These are phyloP conservation scores for Harpagoxenus sublaevis DNA, from an alignment of 2,888 invertebrate genomes.

Conservation along the genomic window DNA sequence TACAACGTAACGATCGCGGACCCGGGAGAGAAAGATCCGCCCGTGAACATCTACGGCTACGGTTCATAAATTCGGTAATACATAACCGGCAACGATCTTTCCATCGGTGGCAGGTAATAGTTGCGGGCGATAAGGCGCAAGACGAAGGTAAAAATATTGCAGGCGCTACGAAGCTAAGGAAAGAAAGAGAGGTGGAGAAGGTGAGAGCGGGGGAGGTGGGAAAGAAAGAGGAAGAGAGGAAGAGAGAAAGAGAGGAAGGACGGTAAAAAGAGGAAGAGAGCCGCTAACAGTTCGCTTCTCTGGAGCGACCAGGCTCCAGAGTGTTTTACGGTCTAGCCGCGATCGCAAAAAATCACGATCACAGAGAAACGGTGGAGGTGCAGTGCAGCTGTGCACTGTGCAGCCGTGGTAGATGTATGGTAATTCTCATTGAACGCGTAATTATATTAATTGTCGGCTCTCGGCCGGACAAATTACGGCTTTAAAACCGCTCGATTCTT, in stretches of 20 bases:
- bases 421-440: conserved; percentile 76
- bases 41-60: conserved; percentile 23
- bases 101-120: conserved; percentile 62
- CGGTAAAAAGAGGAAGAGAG: conserved; percentile 35
- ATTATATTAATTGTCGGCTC: conserved; percentile 80
- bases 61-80: conserved; percentile 56
- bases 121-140: conserved; percentile 48
- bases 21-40: conserved; percentile 26
- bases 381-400: conserved; percentile 45
- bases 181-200: conserved; percentile 20
- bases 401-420: conserved; percentile 62
- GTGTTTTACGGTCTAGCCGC: conserved; percentile 63
- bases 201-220: not conserved
- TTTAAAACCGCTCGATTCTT: conserved; percentile 61
- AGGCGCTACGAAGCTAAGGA: not conserved
- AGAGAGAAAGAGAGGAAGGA: conserved; percentile 9
- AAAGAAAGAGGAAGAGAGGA: not conserved
- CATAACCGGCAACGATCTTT: conserved; percentile 40
- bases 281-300: conserved; percentile 6
- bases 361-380: conserved; percentile 27
- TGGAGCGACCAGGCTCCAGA: conserved; percentile 7
- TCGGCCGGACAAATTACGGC: conserved; percentile 74
- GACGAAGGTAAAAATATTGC: conserved; percentile 44
- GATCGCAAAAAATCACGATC: conserved; percentile 71
- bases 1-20: conserved; percentile 73